phyloP scores from a whole-genome alignment of 2,888 invertebrate species.

The Yponomeuta cagnagella region DNA sequence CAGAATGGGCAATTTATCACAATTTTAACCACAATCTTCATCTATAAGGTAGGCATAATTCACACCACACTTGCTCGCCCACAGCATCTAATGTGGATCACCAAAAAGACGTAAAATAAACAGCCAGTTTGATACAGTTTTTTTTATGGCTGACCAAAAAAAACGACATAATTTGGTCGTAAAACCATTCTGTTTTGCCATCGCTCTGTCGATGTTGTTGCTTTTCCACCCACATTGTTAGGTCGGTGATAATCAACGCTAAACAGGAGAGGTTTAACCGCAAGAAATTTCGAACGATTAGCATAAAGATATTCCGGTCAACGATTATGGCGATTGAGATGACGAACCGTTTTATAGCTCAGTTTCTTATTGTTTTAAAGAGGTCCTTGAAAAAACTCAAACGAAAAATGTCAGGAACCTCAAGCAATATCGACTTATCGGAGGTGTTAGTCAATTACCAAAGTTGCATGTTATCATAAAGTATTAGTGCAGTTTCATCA shows the following conservation, averaged over 20 bases:
- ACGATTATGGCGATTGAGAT: constrained; percentile 37
- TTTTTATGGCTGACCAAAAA: neutral
- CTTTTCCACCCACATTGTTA: constrained; percentile 38
- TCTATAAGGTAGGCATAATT: neutral
- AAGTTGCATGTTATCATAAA: neutral
- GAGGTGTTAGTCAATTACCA: neutral
- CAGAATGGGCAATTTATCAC: neutral
- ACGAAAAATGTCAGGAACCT: neutral
- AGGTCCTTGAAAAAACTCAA: neutral
- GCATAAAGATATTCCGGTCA: constrained; percentile 47
- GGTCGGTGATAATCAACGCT: constrained; percentile 32
- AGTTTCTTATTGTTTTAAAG: neutral
- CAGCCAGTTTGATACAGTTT: neutral
- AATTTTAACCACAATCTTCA: neutral
- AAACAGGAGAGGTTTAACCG: constrained; percentile 30
- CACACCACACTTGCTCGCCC: constrained; percentile 9
- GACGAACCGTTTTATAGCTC: constrained; percentile 30
- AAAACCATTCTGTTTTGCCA: constrained; percentile 22
- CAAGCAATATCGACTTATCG: neutral
- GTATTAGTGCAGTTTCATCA: too few species aligned
- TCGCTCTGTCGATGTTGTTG: constrained; percentile 41
- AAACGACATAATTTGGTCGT: constrained; percentile 8
- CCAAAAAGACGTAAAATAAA: constrained; percentile 4
- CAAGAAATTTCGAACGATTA: constrained; percentile 48
- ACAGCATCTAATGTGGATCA: constrained; percentile 8